A percentile compares a stretch with the other conserved stretches of the same genome.
Evolutionary conservation across 1,140 invertebrate species (phyloP).

Genomic region (Meloidogyne exigua): DNA sequence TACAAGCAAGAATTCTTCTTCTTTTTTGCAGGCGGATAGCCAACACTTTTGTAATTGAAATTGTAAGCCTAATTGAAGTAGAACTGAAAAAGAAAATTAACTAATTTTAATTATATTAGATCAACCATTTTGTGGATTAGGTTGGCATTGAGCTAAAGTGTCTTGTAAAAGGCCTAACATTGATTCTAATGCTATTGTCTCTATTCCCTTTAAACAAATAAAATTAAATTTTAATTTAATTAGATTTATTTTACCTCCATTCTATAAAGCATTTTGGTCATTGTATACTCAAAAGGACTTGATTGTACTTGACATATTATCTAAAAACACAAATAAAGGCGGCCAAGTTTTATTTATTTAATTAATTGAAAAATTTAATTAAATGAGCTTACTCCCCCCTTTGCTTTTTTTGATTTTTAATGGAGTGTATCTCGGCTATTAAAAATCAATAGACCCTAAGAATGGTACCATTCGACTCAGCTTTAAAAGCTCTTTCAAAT

Average conservation of each 20-base stretch:
- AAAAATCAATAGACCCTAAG: no score
- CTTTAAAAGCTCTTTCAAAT: no score
- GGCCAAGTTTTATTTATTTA: no score
- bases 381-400: no score
- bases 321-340: no score
- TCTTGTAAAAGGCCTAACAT: slow-evolving; percentile 30
- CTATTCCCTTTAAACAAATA: neutral
- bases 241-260: slow-evolving; percentile 48
- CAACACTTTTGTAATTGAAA: slow-evolving; percentile 44
- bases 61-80: slow-evolving; percentile 43
- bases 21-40: slow-evolving; percentile 34
- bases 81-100: slow-evolving; percentile 28
- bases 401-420: no score
- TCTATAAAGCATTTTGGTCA: slow-evolving; percentile 41
- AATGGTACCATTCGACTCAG: no score
- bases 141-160: neutral
- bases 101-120: no score
- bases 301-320: slow-evolving; percentile 24
- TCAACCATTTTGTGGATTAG: slow-evolving; percentile 20
- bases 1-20: slow-evolving; percentile 40
- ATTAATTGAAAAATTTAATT: no score
- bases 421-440: no score
- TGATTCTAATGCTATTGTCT: slow-evolving; percentile 44
- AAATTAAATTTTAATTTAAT: neutral
- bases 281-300: slow-evolving; percentile 46